Evolutionary conservation across 2,113 vertebrate species (phyloP).

Genomic region (Prochilodus magdalenae): DNA sequence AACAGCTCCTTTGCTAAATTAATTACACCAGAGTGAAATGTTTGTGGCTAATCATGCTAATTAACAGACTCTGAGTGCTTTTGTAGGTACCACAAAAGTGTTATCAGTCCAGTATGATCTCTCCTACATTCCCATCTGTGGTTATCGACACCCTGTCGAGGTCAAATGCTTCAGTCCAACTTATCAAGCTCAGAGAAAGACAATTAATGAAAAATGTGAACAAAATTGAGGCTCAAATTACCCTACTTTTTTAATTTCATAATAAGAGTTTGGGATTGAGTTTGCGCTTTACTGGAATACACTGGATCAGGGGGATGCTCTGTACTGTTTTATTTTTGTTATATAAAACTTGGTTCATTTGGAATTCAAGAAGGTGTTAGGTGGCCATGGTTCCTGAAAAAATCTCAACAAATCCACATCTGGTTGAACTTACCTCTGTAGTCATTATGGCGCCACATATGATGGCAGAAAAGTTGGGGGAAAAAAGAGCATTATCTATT

Average conservation of each 20-base stretch:
- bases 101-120: constrained; percentile 24
- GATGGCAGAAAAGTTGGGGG: too few relatives aligned
- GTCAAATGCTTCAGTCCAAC: constrained; percentile 6
- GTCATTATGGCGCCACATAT: too few relatives aligned
- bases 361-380: too few relatives aligned
- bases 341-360: too few relatives aligned
- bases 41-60: constrained; percentile 52
- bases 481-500: too few relatives aligned
- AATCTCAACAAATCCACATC: too few relatives aligned
- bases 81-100: constrained; percentile 37
- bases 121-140: constrained; percentile 26
- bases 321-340: too few relatives aligned
- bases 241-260: neutral
- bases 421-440: too few relatives aligned
- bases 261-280: constrained; percentile 6
- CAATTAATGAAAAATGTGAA: neutral
- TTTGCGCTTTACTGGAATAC: neutral
- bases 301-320: too few relatives aligned
- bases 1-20: constrained; percentile 52
- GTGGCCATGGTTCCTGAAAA: too few relatives aligned
- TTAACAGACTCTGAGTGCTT: constrained; percentile 40
- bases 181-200: constrained; percentile 11
- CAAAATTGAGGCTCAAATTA: neutral
- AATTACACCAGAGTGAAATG: constrained; percentile 44
- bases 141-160: constrained; percentile 19